Evolutionary conservation across 1,140 invertebrate genomes (phyloP).

Genomic region (Penaeus chinensis): DNA sequence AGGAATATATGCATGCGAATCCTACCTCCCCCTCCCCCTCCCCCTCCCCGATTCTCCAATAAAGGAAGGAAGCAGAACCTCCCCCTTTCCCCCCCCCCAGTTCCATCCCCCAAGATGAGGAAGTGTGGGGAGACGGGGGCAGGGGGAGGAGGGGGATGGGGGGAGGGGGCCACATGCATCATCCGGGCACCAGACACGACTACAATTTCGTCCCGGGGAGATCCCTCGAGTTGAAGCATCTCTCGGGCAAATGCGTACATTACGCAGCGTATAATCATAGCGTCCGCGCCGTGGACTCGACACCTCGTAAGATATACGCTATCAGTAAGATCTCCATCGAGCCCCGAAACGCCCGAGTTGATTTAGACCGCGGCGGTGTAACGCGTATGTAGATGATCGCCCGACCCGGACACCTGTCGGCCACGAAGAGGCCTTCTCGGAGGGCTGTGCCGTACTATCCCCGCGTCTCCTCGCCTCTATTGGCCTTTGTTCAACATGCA

Average conservation of each 20-base stretch:
- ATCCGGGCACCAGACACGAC: constrained; percentile 5
- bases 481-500: too few relatives aligned
- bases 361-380: constrained; percentile 31
- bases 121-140: too few relatives aligned
- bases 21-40: too few relatives aligned
- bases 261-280: constrained; percentile 24
- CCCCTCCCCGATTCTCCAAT: too few relatives aligned
- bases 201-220: constrained; percentile 4
- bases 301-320: constrained; percentile 45
- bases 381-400: constrained; percentile 28
- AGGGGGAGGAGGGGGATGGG: background rate
- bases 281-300: constrained; percentile 30
- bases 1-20: too few relatives aligned
- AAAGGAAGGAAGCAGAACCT: too few relatives aligned
- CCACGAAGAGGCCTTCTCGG: background rate
- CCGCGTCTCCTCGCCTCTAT: background rate
- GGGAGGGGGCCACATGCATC: constrained; percentile 3
- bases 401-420: background rate
- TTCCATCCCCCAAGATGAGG: too few relatives aligned
- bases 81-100: background rate
- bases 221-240: background rate
- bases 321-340: constrained; percentile 38
- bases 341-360: constrained; percentile 6
- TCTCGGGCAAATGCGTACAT: constrained; percentile 9
- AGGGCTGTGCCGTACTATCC: background rate